phyloP scores from a whole-genome alignment of 2,888 invertebrate species.

The Scrobipalpa costella region DNA sequence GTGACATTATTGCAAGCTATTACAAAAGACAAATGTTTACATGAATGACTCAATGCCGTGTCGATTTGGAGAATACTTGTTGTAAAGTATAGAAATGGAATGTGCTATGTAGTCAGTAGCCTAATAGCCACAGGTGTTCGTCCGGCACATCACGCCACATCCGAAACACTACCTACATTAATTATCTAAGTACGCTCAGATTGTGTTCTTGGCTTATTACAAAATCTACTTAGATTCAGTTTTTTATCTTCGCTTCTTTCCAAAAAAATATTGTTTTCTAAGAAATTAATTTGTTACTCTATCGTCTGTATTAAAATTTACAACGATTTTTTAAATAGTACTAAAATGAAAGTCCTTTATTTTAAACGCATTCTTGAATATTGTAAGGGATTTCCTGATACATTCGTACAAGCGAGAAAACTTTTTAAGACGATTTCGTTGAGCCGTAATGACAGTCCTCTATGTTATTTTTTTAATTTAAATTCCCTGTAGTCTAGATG shows the following conservation, averaged over 20 bases:
- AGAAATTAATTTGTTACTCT: too few relatives aligned
- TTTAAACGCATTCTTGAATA: constrained; percentile 57
- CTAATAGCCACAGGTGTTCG: constrained; percentile 69
- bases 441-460: too few relatives aligned
- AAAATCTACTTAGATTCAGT: background rate
- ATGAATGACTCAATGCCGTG: background rate
- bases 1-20: background rate
- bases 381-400: constrained; percentile 35
- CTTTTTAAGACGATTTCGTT: background rate
- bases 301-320: too few relatives aligned
- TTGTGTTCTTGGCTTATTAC: background rate
- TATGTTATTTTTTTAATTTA: constrained; percentile 8
- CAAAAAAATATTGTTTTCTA: too few relatives aligned
- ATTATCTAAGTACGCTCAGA: background rate
- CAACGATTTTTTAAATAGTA: too few relatives aligned
- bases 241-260: too few relatives aligned
- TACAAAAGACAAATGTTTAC: constrained; percentile 16
- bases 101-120: constrained; percentile 51
- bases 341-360: too few relatives aligned
- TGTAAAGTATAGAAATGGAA: constrained; percentile 42
- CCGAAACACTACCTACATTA: constrained; percentile 47
- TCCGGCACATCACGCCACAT: constrained; percentile 68
- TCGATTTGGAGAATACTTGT: background rate
- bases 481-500: constrained; percentile 11
- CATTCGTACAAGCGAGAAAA: background rate